phyloP scores from a whole-genome alignment of 1,140 invertebrate species.

The Caenorhabditis tropicalis region DNA sequence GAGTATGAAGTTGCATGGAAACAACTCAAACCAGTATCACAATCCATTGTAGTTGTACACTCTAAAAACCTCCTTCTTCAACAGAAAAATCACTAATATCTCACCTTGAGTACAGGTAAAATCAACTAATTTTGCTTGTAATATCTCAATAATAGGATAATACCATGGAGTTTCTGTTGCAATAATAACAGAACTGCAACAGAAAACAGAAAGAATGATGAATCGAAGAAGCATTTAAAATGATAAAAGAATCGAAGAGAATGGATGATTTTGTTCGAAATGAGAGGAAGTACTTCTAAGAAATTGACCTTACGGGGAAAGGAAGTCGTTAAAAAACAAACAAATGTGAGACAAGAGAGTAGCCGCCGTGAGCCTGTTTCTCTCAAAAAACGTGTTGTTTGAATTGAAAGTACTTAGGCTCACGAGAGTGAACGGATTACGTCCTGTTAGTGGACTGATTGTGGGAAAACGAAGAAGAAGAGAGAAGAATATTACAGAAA shows the following conservation, averaged over 20 bases:
- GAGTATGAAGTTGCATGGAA: conserved; percentile 59
- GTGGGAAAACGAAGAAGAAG: neutral
- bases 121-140: conserved; percentile 10
- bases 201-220: neutral
- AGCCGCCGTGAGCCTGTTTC: neutral
- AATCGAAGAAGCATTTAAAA: neutral
- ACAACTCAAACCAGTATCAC: conserved; percentile 60
- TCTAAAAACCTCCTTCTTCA: too few species aligned
- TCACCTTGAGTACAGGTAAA: conserved; percentile 16
- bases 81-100: too few species aligned
- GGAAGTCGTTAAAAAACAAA: conserved; percentile 42
- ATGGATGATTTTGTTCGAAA: neutral
- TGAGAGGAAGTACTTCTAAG: neutral
- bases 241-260: neutral
- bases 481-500: neutral
- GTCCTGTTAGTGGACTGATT: conserved; percentile 15
- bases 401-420: conserved; percentile 41
- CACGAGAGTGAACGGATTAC: conserved; percentile 32
- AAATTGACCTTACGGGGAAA: neutral
- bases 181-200: neutral
- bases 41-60: conserved; percentile 65
- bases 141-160: conserved; percentile 26
- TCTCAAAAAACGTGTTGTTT: conserved; percentile 33
- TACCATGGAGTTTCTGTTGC: conserved; percentile 20
- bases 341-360: conserved; percentile 21